Percentiles rank a stretch among this genome's conserved stretches.
phyloP scores from a whole-genome alignment of 2,888 invertebrate genomes.

The Lasioglossum marginatum region DNA sequence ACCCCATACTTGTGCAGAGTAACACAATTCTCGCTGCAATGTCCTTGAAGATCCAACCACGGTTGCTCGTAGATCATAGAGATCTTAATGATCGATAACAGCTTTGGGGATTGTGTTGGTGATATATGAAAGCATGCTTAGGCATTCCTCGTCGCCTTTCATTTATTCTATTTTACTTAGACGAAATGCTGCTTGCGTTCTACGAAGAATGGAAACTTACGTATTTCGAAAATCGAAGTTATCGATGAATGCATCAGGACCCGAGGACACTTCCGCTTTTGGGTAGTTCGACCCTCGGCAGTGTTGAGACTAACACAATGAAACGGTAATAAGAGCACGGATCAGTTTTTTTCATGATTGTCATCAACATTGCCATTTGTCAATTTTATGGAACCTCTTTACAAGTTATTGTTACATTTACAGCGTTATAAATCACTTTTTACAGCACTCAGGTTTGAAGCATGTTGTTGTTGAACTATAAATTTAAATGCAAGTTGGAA shows the following conservation, averaged over 20 bases:
- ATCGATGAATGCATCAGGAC: neutral
- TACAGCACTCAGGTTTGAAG: neutral
- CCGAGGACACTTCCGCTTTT: neutral
- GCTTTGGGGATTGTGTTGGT: constrained; percentile 34
- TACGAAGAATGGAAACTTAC: neutral
- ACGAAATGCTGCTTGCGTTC: constrained; percentile 7
- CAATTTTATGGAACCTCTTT: neutral
- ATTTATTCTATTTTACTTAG: constrained; percentile 30
- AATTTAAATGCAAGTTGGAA: neutral
- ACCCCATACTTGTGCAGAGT: constrained; percentile 36
- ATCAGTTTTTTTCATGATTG: neutral
- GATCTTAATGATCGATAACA: constrained; percentile 57
- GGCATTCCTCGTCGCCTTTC: constrained; percentile 36
- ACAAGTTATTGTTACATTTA: neutral
- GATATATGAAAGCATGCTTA: constrained; percentile 23
- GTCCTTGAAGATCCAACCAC: constrained; percentile 65
- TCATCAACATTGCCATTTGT: neutral
- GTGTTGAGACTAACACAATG: neutral
- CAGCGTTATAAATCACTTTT: neutral
- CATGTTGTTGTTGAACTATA: no score
- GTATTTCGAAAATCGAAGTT: constrained; percentile 15
- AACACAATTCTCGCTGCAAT: constrained; percentile 45
- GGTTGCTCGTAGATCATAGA: constrained; percentile 53
- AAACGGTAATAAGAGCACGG: constrained; percentile 23
- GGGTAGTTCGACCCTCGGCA: no score